Conservation (phyloP, 1,140 invertebrate species). For the Pemphigus obesinymphae region DNA sequence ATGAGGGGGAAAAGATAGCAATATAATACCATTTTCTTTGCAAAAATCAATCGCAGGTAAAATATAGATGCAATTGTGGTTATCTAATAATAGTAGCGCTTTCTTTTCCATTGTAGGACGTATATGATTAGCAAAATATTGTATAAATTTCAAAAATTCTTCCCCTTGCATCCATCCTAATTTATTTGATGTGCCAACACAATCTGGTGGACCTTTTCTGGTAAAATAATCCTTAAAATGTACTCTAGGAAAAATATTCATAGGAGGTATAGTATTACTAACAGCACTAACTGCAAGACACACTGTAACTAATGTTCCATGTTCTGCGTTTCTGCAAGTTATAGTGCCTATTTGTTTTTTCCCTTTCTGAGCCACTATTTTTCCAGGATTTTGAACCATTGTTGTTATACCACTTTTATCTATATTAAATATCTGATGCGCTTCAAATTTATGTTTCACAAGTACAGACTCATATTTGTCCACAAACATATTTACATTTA, state of each 20-base stretch:
- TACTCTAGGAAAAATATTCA: constrained; percentile 51
- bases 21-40: constrained; percentile 44
- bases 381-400: too few species aligned
- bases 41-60: constrained; percentile 43
- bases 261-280: constrained; percentile 49
- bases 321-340: too few species aligned
- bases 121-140: too few species aligned
- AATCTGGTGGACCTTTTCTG: constrained; percentile 49
- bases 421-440: too few species aligned
- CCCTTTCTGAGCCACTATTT: too few species aligned
- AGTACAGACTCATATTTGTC: background rate
- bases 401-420: too few species aligned
- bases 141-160: constrained; percentile 51
- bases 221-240: too few species aligned
- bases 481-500: background rate
- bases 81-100: too few species aligned
- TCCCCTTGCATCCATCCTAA: constrained; percentile 54
- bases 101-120: constrained; percentile 43
- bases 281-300: constrained; percentile 46
- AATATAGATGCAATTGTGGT: constrained; percentile 30
- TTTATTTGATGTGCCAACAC: constrained; percentile 48
- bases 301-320: constrained; percentile 47
- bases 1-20: constrained; percentile 50
- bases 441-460: too few species aligned
- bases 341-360: too few species aligned